Evolutionary conservation across 2,113 vertebrate genomes (phyloP).

Genomic region (Nymphicus hollandicus): DNA sequence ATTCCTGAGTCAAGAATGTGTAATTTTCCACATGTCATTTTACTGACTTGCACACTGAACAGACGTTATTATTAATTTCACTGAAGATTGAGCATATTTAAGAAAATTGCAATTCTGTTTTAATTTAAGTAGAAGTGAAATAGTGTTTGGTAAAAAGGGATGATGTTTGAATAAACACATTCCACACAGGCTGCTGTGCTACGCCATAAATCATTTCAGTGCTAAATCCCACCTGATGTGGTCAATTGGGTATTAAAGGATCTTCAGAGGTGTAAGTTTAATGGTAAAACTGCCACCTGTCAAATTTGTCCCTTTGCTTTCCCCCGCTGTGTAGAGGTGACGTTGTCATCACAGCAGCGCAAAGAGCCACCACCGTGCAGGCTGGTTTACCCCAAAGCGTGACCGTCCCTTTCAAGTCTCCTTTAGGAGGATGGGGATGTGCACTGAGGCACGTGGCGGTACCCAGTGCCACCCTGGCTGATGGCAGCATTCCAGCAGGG

Average conservation of each 20-base stretch:
- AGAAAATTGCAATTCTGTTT: not conserved
- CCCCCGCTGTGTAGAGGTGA: fast-evolving
- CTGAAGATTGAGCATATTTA: not conserved
- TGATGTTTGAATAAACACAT: not conserved
- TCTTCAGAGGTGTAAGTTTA: not conserved
- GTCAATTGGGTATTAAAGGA: not conserved
- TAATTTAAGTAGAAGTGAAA: not conserved
- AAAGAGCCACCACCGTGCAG: fast-evolving
- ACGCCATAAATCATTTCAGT: not conserved
- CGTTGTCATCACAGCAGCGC: fast-evolving
- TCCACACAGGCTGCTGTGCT: fast-evolving
- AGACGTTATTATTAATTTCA: not conserved
- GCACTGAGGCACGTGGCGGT: not conserved
- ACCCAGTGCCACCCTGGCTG: not conserved
- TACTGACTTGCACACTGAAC: not conserved
- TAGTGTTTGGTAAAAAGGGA: not conserved
- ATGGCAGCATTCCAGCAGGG: not conserved
- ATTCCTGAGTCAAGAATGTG: slow-evolving; percentile 1
- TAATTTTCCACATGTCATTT: slow-evolving; percentile 11
- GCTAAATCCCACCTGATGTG: fast-evolving
- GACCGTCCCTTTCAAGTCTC: fast-evolving
- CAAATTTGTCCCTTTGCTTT: not conserved
- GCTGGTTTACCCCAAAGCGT: not conserved
- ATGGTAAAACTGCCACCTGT: not conserved
- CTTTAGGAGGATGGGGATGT: not conserved